Base-by-base conservation (phyloP, 1,140 invertebrate genomes). In the Hormaphis cornu region DNA sequence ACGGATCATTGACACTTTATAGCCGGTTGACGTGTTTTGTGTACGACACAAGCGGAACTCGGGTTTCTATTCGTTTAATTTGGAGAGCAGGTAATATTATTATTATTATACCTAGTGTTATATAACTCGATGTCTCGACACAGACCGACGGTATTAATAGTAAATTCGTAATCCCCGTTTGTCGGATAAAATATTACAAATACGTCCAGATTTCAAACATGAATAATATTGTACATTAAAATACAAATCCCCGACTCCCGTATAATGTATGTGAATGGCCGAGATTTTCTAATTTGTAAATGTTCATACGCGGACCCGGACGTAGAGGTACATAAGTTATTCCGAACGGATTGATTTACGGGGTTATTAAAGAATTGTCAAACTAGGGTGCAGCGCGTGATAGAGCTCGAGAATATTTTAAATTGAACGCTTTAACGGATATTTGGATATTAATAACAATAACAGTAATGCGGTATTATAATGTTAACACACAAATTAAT, bases 271-370 rank as follows among this genome's bases (percentile, higher is more conserved):
- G 53, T 56, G 24, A 56, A 56, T 24, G 14, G 54, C 20, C 35
- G 24, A 56, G 30, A 3, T 37, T 37, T 56, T 40, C 54, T 24
- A 58, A 58, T 58, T 58, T 58, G 3, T 37, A 58, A 58, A 58
- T 40, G 54, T 58, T n/a, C n/a, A n/a, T n/a, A 58, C 24, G n/a
- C 35, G 6, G 10, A 37, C 20, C 22, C 18, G 18, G 20, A 54
- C n/a, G 26, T 14, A 28, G n/a, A n/a, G n/a, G n/a, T n/a, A n/a
- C 7, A n/a, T 35, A 33, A 40, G 20, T 40, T 40, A 37, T 37
- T 18, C 33, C 8, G 14, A 40, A n/a, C 16, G 20, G 12, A 24
- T 58, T 24, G 22, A 58, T 58, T 56, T 56, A n/a, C 14, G 54
- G 22, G 8, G 54, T 24, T 58, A 58, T 56, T 24, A 58, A 58